Base-by-base conservation (phyloP, 2,888 invertebrate species). In the Trachelus troglodyta region DNA sequence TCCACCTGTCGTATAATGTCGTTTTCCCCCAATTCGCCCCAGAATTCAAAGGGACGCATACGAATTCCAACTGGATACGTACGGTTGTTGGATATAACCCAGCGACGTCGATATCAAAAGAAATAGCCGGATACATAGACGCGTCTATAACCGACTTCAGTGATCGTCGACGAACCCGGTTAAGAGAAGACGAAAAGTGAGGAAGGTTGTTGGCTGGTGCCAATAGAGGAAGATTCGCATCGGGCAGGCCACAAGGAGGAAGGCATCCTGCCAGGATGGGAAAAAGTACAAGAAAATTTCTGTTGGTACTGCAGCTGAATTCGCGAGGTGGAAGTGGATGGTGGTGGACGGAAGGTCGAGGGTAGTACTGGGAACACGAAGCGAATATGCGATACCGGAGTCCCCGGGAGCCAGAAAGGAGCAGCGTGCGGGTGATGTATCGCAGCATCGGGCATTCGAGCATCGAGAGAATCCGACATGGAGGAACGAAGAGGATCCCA, bases 371-470 rank as follows among this genome's bases (percentile, higher is more conserved):
- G 81, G 80, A 77, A 82, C 81, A 81, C 81, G 82, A 78, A 79
- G 78, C 76, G 82, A 85, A 80, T 83, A 82, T 80, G 77, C 79
- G 79, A 81, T 75, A 79, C 34, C n/a, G 37, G 33, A 73, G 76
- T 71, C 71, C 34, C 12, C 69, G 56, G 76, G 79, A 74, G 75
- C 12, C 69, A 71, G 81, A 77, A 71, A 82, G 83, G 71, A 84
- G 82, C 85, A 86, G 84, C 84, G 85, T 83, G 83, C 81, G 84
- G 85, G 87, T 89, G 89, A 90, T 90, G 88, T 87, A 89, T 89
- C 84, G 89, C 79, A 79, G 87, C 86, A 85, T 89, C 85, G 87
- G 84, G 86, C 85, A 86, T 87, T 87, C 86, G 86, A 87, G 88
- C 83, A 84, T 83, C 83, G 84, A 80, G 83, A 81, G 83, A 79